Percentiles rank a stretch among this genome's conserved stretches.
Conservation (phyloP, 2,888 invertebrate genomes). For the Megalurothrips usitatus region DNA sequence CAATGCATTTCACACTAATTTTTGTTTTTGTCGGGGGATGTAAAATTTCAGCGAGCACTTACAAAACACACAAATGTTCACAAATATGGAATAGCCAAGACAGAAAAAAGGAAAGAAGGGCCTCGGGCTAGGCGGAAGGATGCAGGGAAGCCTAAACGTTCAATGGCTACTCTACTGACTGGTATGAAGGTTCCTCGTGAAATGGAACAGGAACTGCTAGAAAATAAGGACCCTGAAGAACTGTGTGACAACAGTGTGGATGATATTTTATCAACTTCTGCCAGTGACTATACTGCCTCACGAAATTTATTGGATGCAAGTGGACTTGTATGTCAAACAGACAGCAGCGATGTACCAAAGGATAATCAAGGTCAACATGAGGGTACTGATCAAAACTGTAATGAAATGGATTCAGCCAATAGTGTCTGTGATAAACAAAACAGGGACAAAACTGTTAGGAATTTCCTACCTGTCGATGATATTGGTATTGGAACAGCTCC, state of each 20-base stretch:
- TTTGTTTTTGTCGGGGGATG: not conserved
- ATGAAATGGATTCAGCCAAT: no score
- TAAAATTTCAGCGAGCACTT: not conserved
- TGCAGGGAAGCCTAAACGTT: not conserved
- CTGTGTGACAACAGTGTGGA: not conserved
- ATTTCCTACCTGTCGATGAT: no score
- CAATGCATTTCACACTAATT: not conserved
- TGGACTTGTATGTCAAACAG: not conserved
- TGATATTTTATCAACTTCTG: not conserved
- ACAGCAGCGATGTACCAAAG: no score
- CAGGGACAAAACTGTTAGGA: no score
- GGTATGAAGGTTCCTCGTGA: not conserved
- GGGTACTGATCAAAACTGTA: no score
- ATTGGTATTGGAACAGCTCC: no score
- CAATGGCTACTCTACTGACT: not conserved
- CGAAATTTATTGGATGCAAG: no score
- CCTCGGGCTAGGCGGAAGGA: not conserved
- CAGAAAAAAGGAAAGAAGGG: not conserved
- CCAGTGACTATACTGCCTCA: not conserved
- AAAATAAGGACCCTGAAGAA: not conserved
- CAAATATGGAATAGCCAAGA: not conserved
- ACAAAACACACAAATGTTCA: not conserved
- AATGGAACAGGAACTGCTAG: not conserved
- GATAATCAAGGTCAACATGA: no score
- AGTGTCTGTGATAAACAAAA: no score